A percentile compares a stretch with the other conserved stretches of the same genome.
These are phyloP conservation scores for Eumaeus atala DNA, from an alignment of 1,140 invertebrate genomes.

Conservation along the genomic window DNA sequence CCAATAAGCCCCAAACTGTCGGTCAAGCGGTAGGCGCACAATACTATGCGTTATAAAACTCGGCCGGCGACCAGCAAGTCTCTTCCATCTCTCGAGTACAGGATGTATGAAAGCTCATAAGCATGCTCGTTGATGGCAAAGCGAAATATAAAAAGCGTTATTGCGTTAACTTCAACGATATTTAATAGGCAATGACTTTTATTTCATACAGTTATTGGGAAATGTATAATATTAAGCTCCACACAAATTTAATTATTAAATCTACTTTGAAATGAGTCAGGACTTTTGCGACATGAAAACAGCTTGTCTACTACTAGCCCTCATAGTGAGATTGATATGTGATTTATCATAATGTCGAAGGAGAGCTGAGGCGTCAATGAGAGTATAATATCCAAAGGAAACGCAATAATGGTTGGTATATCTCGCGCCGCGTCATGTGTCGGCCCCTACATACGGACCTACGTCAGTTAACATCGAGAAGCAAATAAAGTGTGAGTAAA, in stretches of 20 bases:
- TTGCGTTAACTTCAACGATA: slow-evolving; percentile 11
- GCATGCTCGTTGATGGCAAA: slow-evolving; percentile 16
- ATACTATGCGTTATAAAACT: background rate
- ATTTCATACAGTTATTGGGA: no score
- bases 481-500: slow-evolving; percentile 56
- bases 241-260: no score
- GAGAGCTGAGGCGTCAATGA: no score
- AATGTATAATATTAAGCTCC: no score
- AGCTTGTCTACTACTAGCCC: no score
- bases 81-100: slow-evolving; percentile 12
- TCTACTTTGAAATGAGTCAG: no score
- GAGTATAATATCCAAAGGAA: slow-evolving; percentile 1
- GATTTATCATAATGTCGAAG: background rate
- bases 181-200: background rate
- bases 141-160: slow-evolving; percentile 8
- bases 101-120: slow-evolving; percentile 17
- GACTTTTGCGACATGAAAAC: no score
- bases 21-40: no score
- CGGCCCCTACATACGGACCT: slow-evolving; percentile 31
- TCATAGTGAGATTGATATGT: background rate
- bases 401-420: slow-evolving; percentile 2
- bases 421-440: slow-evolving; percentile 15
- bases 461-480: slow-evolving; percentile 48
- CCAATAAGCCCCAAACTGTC: background rate
- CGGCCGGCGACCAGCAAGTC: background rate